Conservation (phyloP, 2,113 vertebrate species). For the Gopherus flavomarginatus region DNA sequence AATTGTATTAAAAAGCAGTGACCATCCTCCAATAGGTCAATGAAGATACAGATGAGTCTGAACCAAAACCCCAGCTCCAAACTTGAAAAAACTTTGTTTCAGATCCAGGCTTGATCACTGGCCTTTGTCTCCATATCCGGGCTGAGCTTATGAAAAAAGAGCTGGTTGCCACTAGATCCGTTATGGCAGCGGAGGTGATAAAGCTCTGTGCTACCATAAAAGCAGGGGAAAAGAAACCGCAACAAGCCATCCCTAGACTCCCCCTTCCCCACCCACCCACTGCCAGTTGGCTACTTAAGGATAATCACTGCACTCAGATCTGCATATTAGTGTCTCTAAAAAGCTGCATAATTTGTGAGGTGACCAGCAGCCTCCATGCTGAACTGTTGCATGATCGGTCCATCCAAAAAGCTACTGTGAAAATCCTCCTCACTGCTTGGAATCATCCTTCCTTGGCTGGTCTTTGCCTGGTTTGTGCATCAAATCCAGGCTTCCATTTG, state of each 20-base stretch:
- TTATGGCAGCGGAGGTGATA: not conserved
- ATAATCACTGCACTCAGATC: not conserved
- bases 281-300: fast-evolving
- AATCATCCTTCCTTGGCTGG: fast-evolving
- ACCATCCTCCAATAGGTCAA: fast-evolving
- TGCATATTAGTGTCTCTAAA: not conserved
- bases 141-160: not conserved
- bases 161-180: not conserved
- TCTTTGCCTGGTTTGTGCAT: not conserved
- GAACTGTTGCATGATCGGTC: fast-evolving
- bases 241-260: not conserved
- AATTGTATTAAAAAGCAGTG: not conserved
- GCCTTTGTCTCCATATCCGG: not conserved
- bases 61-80: not conserved
- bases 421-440: not conserved
- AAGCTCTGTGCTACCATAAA: not conserved
- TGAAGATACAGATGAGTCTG: not conserved
- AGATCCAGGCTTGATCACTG: not conserved
- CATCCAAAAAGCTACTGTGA: not conserved
- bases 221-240: not conserved
- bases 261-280: not conserved
- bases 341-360: not conserved
- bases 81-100: not conserved
- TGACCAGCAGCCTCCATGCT: not conserved
- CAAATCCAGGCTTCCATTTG: not conserved